Evolutionary conservation across 2,888 invertebrate genomes (phyloP), one percentile per base, ranked within the genome.

Genomic region (Pteria penguin): DNA sequence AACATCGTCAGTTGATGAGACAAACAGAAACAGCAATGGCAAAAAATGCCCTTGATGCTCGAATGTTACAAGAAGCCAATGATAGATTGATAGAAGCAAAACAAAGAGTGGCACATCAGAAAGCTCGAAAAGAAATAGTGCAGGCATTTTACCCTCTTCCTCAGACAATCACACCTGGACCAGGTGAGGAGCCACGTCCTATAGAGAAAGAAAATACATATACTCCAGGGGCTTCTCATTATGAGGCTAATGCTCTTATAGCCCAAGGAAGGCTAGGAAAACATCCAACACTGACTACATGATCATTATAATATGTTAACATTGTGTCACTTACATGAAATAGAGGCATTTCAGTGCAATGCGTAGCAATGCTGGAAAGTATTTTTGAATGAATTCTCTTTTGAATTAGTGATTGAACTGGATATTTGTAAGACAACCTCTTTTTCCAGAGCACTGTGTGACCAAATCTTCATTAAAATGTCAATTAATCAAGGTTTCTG

Each of bases 1-100:
- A 91, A 62, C 90, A 91, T 72, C 83, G 90, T 4, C 87, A 88
- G 72, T 79, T 90, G 33, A 88, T 90, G 90, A 76, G 90, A 11
- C 91, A 91, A 81, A 89, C 89, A 3, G 90, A 91, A 72, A 83
- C 86, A 1, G 86, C 90, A 18, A 86, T 90, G 86, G 78, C 86
- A 1, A 84, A 87, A 4, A 88, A 88, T 18, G 87, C 88, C 0
- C 79, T 91, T 0, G 89, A 90, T 75, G 87, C 89, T 0, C 83
- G 86, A 60, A 87, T 91, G 83, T 82, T 91, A 36, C 86, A 88
- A 67, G 90, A 91, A 71, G 88, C 89, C 22, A 91, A 89, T 72
- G 90, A 90, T 22, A 78, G 89, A 11, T 79, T 91, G 69, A 82
- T 89, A 58, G 86, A 87, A 67, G 90, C 90, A 0, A 84, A 85